Evolutionary conservation across 2,113 vertebrate species (phyloP).

Genomic region (Syngnathus floridae): DNA sequence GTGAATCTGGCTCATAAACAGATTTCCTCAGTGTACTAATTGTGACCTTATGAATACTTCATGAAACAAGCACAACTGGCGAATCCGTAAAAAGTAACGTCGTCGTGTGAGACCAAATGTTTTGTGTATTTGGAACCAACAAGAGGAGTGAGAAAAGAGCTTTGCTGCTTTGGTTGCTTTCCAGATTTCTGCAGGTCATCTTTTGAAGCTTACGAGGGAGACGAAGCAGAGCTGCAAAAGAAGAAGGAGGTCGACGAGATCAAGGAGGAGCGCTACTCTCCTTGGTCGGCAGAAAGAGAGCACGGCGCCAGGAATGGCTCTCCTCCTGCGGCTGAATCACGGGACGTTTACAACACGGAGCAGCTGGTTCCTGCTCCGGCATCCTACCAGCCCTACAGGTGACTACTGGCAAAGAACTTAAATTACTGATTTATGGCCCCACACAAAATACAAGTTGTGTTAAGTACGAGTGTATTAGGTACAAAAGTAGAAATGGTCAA

Average conservation of each 20-base stretch:
- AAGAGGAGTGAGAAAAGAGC: not conserved
- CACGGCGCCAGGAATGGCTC: constrained; percentile 60
- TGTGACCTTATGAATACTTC: too few relatives aligned
- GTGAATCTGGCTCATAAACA: too few relatives aligned
- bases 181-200: constrained; percentile 60
- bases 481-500: not conserved
- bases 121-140: not conserved
- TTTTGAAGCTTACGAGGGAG: constrained; percentile 57
- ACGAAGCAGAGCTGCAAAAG: constrained; percentile 56
- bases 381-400: constrained; percentile 77
- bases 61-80: too few relatives aligned
- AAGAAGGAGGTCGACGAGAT: constrained; percentile 47
- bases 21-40: too few relatives aligned
- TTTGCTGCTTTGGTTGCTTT: not conserved
- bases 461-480: not conserved
- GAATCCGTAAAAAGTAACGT: too few relatives aligned
- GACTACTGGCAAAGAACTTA: constrained; percentile 4
- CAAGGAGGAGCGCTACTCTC: constrained; percentile 72
- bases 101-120: not conserved
- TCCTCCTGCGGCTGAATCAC: constrained; percentile 57
- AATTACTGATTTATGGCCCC: too few relatives aligned
- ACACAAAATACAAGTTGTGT: not conserved
- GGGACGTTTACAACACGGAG: constrained; percentile 72
- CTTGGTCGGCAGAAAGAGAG: constrained; percentile 73
- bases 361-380: constrained; percentile 74